Evolutionary conservation across 2,113 vertebrate species (phyloP), one percentile per base, ranked within the genome.

Genomic region (Castor canadensis): DNA sequence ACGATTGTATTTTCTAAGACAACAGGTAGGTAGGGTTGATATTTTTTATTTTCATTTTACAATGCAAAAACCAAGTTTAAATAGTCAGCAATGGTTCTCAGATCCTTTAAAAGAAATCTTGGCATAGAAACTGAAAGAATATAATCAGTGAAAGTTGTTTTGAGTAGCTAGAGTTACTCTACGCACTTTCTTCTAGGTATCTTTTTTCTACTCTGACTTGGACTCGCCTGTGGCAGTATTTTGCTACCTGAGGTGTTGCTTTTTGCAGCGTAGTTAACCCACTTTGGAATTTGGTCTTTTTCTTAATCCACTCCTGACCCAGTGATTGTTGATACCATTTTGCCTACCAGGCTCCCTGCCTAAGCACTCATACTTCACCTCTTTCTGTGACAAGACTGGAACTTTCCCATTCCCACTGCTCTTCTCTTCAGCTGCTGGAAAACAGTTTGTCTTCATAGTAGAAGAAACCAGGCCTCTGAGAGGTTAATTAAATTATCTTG

Each of bases 1-100:
- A n/a, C n/a, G n/a, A 56, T 67, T 93, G 26, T 52, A 82, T 91
- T 90, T 87, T 80, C n/a, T 58, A 69, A 43, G 16, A 43, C 86
- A 73, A 67, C 69, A 28, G 17, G 6, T 13, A 67, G 32, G 7
- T 3, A 69, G 32, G 5, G 24, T 8, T 83, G 13, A 16, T 35
- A n/a, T 76, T 76, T 81, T 52, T 52, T 6, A 60, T 60, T 62
- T 93, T 87, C 52, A 67, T 69, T 87, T 87, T 69, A 45, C 32
- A 22, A 54, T 54, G n/a, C 22, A 26, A 75, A 75, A 73, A 82
- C 20, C 38, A 9, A 89, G 24, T 52, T 58, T 81, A 1, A 60
- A 45, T n/a, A 4, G 5, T 82, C 11, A 76, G 75, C 69, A 91
- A 60, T 28, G 9, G 24, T 82, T 67, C 49, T 69, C 11, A 43